Conservation (phyloP, 1,140 invertebrate genomes). For the Goniozus legneri region DNA sequence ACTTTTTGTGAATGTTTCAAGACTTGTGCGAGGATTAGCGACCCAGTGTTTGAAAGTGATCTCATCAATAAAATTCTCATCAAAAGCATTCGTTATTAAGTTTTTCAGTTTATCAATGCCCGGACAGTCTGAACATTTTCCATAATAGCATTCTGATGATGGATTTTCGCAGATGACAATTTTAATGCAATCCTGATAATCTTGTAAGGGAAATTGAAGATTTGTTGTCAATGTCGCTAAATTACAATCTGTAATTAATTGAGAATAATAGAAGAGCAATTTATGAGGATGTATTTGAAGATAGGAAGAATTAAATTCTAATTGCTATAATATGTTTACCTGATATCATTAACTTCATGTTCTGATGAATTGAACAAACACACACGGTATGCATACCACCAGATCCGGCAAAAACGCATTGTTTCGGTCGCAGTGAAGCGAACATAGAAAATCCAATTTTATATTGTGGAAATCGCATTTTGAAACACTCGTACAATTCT, state of each 20-base stretch:
- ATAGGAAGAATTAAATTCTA: neutral
- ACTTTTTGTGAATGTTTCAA: conserved; percentile 1
- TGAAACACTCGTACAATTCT: conserved; percentile 7
- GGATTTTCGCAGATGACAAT: conserved; percentile 2
- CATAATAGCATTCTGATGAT: conserved; percentile 1
- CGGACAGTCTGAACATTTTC: neutral
- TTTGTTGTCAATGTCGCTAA: conserved; percentile 1
- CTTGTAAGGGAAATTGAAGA: neutral
- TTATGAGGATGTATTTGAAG: neutral
- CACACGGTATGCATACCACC: conserved; percentile 23
- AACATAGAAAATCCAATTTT: conserved; percentile 25
- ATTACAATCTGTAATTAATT: conserved; percentile 4
- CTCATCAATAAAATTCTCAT: conserved; percentile 1
- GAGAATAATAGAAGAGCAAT: neutral
- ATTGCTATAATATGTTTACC: conserved; percentile 1
- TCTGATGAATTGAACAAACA: conserved; percentile 26
- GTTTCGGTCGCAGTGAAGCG: conserved; percentile 18
- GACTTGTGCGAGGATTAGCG: neutral
- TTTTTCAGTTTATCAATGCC: neutral
- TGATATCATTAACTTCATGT: conserved; percentile 23
- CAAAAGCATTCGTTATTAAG: neutral
- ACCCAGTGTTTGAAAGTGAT: conserved; percentile 1
- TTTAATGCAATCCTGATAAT: conserved; percentile 11
- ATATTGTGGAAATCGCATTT: conserved; percentile 10
- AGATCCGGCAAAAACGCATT: conserved; percentile 22